A percentile compares a stretch with the other conserved stretches of the same genome.
Conservation (phyloP, 92 coral and sea anemone genomes). For the Siderastrea siderea region DNA sequence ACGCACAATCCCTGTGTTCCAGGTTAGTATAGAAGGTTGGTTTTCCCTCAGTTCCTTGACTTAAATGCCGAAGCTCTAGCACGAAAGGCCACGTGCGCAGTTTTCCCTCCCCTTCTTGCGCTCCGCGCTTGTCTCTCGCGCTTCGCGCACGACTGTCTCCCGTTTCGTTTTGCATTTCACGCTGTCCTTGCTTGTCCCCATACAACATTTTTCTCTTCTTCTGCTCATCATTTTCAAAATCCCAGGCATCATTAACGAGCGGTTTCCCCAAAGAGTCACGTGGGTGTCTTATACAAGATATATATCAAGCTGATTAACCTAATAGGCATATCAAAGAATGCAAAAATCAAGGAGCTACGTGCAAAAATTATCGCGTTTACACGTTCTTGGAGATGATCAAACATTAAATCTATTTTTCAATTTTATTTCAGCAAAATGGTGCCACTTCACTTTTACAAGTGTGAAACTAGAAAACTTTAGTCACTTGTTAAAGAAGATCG, state of each 20-base stretch:
- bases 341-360: conserved; percentile 7
- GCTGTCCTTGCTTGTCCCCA: not conserved
- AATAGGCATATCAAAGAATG: conserved; percentile 4
- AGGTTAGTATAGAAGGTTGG: conserved; percentile 22
- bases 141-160: not conserved
- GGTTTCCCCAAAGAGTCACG: not conserved
- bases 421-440: conserved; percentile 57
- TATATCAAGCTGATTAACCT: not conserved
- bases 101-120: not conserved
- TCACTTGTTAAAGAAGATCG: conserved; percentile 46
- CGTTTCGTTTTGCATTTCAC: not conserved
- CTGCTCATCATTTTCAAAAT: not conserved
- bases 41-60: conserved; percentile 6
- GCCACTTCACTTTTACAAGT: conserved; percentile 50
- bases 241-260: no score
- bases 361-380: not conserved
- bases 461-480: conserved; percentile 34
- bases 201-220: not conserved
- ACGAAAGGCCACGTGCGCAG: not conserved
- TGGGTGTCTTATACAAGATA: not conserved
- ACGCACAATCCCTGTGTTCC: conserved; percentile 31
- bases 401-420: not conserved
- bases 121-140: not conserved
- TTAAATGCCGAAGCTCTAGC: not conserved
- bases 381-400: conserved; percentile 12